Evolutionary conservation across 2,797 vertebrate genomes (phyloP).

Genomic region (Momotus momota): DNA sequence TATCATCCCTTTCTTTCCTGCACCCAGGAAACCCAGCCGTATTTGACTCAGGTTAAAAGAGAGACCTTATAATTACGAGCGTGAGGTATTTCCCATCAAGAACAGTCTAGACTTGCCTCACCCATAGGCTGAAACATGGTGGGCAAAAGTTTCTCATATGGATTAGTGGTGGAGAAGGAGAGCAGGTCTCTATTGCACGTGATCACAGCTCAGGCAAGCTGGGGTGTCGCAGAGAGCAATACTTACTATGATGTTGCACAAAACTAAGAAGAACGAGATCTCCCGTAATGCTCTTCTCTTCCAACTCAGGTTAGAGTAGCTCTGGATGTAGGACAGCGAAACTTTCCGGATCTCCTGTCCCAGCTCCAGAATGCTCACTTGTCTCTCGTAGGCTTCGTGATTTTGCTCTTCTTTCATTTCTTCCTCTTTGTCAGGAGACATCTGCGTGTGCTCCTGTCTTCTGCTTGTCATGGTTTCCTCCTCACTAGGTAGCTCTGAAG

Average conservation of each 20-base stretch:
- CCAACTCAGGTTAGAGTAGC: conserved; percentile 75
- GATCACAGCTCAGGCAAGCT: neutral
- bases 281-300: conserved; percentile 83
- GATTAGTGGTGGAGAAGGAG: neutral
- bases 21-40: neutral
- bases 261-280: conserved; percentile 88
- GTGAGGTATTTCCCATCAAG: neutral
- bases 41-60: neutral
- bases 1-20: neutral
- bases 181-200: accelerated
- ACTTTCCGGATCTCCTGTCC: conserved; percentile 63
- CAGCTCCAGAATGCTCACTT: conserved; percentile 64
- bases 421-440: neutral
- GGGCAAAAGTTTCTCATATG: neutral
- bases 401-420: neutral
- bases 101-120: neutral
- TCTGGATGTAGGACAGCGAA: conserved; percentile 72
- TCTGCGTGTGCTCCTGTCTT: neutral
- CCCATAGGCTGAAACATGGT: neutral
- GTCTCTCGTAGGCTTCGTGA: neutral
- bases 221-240: neutral
- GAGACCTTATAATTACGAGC: neutral
- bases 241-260: conserved; percentile 91
- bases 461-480: neutral
- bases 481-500: neutral